These are phyloP conservation scores for Drosophila fuyamai DNA, from an alignment of 1,140 invertebrate species.

Conservation along the genomic window DNA sequence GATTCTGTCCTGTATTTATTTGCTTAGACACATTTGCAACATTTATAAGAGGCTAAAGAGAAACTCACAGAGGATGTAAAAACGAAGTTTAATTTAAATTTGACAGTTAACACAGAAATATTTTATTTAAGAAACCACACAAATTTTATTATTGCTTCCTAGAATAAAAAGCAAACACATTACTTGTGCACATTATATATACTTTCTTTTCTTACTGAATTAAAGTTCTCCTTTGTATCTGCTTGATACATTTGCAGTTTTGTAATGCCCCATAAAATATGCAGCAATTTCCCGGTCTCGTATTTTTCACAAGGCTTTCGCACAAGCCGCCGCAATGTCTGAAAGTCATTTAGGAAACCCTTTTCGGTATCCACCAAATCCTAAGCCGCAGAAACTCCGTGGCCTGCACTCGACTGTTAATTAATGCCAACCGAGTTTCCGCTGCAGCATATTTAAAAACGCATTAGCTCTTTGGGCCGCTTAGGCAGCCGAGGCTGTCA, in stretches of 20 bases:
- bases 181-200: too few species aligned
- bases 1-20: background rate
- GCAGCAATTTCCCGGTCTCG: background rate
- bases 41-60: background rate
- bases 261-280: slow-evolving; percentile 4
- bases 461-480: slow-evolving; percentile 62
- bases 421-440: slow-evolving; percentile 69
- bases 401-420: slow-evolving; percentile 61
- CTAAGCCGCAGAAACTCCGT: slow-evolving; percentile 35
- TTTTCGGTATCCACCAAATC: slow-evolving; percentile 10
- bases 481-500: slow-evolving; percentile 49
- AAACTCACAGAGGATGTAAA: too few species aligned
- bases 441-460: slow-evolving; percentile 81
- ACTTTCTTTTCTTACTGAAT: too few species aligned
- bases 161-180: too few species aligned
- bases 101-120: too few species aligned
- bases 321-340: slow-evolving; percentile 12
- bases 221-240: too few species aligned
- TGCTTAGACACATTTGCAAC: background rate
- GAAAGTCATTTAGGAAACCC: slow-evolving; percentile 25
- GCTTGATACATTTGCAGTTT: too few species aligned
- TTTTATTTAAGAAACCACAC: too few species aligned
- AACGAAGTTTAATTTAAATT: too few species aligned
- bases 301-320: background rate
- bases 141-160: too few species aligned